Base-by-base conservation (phyloP, 1,140 invertebrate genomes). In the Drosophila kepulauana region DNA sequence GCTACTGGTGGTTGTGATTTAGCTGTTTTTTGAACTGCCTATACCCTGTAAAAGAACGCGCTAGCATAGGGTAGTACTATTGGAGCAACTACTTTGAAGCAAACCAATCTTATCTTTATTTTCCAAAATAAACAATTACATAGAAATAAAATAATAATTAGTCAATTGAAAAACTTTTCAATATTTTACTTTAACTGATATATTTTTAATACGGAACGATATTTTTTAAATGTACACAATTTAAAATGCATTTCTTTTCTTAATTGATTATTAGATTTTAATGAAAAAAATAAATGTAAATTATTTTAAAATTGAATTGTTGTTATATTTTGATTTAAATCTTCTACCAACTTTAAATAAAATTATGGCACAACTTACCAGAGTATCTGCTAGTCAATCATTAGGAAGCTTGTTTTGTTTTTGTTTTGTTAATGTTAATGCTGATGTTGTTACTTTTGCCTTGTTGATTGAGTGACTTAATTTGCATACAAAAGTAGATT, bases 401-500 rank as follows among this genome's bases (percentile, higher is more conserved):
- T 2, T 20, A 13, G 0, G 7, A 38, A n/a, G 7, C 11, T 16
- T 30, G 6, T n/a, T 10, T 4, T 11, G 30, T 46, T 13, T 46
- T 38, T 38, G 16, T 3, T 38, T 57, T 35, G 33, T 20, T 57
- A 57, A 57, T 52, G 33, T 54, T 54, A 16, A 52, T 30, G 33
- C 45, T 41, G 51, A 49, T 61, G 49, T 41, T 45, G 52, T 45
- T 67, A 65, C 46, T 58, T 70, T 72, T 51, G 49, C 30, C 70
- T 68, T 73, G 66, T 71, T 78, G 75, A 88, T 88, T 88, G 85
- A 88, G 85, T 88, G 78, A 89, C 85, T 88, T 88, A 81, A 88
- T 88, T 88, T 88, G 85, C 85, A 88, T 88, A 88, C 78, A 75
- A 88, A 88, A 88, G 85, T 88, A 85, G 85, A 88, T 88, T 88